phyloP scores from a whole-genome alignment of 2,113 vertebrate genomes.

The Engraulis encrasicolus region DNA sequence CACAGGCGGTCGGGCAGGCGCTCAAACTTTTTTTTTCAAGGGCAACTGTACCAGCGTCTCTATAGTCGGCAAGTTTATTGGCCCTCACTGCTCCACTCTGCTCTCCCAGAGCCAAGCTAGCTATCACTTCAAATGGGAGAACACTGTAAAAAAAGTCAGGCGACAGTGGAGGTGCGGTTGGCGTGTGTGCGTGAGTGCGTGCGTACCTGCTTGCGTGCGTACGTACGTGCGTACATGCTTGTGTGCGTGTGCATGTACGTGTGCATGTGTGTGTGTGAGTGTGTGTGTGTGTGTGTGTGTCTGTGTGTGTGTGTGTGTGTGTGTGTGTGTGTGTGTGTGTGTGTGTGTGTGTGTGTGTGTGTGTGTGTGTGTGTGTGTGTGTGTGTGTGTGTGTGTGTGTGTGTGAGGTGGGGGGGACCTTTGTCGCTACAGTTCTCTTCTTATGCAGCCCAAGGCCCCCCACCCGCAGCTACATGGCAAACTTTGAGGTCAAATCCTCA shows the following conservation, averaged over 20 bases:
- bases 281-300: too few species aligned
- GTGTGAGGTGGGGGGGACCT: background rate
- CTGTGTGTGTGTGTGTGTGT: too few species aligned
- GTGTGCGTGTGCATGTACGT: too few species aligned
- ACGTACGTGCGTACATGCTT: too few species aligned
- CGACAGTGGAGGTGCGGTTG: constrained; percentile 42
- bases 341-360: too few species aligned
- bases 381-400: constrained; percentile 4
- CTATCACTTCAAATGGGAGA: constrained; percentile 56
- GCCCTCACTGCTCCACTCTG: constrained; percentile 62
- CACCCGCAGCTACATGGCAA: constrained; percentile 59
- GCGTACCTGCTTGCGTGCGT: too few species aligned
- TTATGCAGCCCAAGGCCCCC: constrained; percentile 57
- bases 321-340: too few species aligned
- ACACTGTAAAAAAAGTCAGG: constrained; percentile 29
- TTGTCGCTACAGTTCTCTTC: constrained; percentile 42
- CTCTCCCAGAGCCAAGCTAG: constrained; percentile 68
- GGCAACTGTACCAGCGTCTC: constrained; percentile 51
- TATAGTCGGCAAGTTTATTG: constrained; percentile 64
- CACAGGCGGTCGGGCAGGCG: constrained; percentile 49
- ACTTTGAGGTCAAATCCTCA: constrained; percentile 58
- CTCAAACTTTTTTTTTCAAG: constrained; percentile 71
- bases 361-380: too few species aligned
- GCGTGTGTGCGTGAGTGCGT: too few species aligned
- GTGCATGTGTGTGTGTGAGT: too few species aligned